These are phyloP conservation scores for Nycticryphes semicollaris DNA, from an alignment of 2,113 vertebrate species.

Conservation along the genomic window DNA sequence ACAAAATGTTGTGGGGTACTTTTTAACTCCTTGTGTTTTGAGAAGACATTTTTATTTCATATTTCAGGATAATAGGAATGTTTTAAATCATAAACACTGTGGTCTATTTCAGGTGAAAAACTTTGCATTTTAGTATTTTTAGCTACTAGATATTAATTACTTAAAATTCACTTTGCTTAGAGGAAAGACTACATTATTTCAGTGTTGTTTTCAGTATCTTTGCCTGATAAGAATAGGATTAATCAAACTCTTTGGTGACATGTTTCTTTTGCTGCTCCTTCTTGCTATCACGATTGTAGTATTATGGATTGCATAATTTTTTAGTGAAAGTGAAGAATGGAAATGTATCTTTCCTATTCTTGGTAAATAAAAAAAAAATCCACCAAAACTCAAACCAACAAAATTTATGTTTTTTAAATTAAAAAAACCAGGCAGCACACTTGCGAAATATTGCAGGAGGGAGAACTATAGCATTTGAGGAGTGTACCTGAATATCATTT, in stretches of 20 bases:
- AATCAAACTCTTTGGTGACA: not conserved
- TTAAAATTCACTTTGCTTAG: not conserved
- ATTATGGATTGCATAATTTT: not conserved
- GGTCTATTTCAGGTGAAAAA: not conserved
- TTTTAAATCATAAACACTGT: not conserved
- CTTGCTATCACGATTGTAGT: not conserved
- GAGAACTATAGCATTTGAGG: not conserved
- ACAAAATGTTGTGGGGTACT: not conserved
- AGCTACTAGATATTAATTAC: not conserved
- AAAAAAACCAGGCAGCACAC: not conserved
- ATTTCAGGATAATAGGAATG: not conserved
- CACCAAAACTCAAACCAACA: not conserved
- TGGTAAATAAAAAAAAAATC: not conserved
- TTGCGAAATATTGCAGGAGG: not conserved
- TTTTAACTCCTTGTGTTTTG: not conserved
- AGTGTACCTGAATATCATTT: not conserved
- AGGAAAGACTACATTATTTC: not conserved
- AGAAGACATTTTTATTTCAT: not conserved
- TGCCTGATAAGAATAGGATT: not conserved
- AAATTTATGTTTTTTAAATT: not conserved
- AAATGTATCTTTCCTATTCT: not conserved
- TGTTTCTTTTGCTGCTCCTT: not conserved
- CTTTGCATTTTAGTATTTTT: not conserved
- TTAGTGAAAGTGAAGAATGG: not conserved
- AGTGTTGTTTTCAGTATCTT: not conserved